Conservation (phyloP, 2,113 vertebrate species). For the Siniperca chuatsi region DNA sequence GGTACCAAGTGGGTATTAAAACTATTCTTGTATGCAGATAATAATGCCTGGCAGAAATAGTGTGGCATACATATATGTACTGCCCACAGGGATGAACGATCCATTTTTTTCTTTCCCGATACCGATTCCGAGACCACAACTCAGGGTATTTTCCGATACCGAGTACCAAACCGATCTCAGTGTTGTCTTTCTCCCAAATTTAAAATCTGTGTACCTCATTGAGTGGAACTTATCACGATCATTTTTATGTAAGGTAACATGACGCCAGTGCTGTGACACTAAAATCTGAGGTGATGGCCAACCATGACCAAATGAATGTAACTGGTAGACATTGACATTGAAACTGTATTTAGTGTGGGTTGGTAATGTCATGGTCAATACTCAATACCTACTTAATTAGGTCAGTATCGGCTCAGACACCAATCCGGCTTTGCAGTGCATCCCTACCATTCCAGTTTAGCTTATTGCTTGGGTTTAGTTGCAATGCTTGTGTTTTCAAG, state of each 20-base stretch:
- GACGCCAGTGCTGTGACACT: background rate
- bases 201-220: background rate
- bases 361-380: background rate
- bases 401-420: background rate
- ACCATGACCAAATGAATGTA: background rate
- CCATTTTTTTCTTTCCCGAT: background rate
- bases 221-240: background rate
- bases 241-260: background rate
- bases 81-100: background rate
- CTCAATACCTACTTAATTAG: background rate
- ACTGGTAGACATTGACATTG: background rate
- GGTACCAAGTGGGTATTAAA: background rate
- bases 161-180: background rate
- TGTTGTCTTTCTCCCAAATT: background rate
- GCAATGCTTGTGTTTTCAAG: background rate
- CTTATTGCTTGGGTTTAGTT: background rate
- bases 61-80: background rate
- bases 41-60: background rate
- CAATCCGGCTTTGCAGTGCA: background rate
- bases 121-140: no score
- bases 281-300: background rate
- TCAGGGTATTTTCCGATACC: background rate
- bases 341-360: background rate
- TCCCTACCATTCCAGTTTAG: background rate
- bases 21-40: conserved; percentile 1